Evolutionary conservation across 2,888 invertebrate species (phyloP), one percentile per base, ranked within the genome.

Genomic region (Tachina lurida): DNA sequence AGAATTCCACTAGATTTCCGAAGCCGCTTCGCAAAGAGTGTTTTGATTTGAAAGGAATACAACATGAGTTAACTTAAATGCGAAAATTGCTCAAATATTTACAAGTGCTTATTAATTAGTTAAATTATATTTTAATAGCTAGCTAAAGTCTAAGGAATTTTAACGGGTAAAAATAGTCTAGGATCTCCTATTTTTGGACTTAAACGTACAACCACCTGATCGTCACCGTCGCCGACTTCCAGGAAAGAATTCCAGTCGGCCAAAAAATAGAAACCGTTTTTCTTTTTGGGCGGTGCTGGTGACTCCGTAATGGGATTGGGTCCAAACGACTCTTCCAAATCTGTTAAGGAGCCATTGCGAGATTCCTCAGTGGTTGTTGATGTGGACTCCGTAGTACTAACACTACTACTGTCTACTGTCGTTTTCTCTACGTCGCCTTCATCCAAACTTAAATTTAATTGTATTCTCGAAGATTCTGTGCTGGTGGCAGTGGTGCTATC

Each of bases 191-290:
- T 94, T 93, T 96, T 96, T 0, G 97, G 97, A 88, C 96, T 95
- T 89, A 97, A 96, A 89, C 96, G 94, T 88, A 97, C 94, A 89
- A 96, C 96, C 0, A 97, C 96, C 93, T 96, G 95, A 87, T 95
- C 95, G 54, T 95, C 96, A 31, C 96, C 96, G 88, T 95, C 95
- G 13, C 97, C 97, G 5, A 97, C 97, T 92, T 97, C 97, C 19
- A 97, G 93, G 90, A 97, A 97, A 75, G 96, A 95, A 90, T 97
- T 97, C 97, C 97, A 97, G 90, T 97, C 97, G 10, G 97, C 94
- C 90, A 97, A 94, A 93, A 97, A 97, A 90, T 97, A 97, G 88
- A 97, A 95, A 0, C 97, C 97, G 84, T 95, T 97, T 89, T 95
- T 95, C 88, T 94, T 94, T 54, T 95, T 95, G 0, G 95, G 94